Base-by-base conservation (phyloP, 2,888 invertebrate species). In the Myopa tessellatipennis region DNA sequence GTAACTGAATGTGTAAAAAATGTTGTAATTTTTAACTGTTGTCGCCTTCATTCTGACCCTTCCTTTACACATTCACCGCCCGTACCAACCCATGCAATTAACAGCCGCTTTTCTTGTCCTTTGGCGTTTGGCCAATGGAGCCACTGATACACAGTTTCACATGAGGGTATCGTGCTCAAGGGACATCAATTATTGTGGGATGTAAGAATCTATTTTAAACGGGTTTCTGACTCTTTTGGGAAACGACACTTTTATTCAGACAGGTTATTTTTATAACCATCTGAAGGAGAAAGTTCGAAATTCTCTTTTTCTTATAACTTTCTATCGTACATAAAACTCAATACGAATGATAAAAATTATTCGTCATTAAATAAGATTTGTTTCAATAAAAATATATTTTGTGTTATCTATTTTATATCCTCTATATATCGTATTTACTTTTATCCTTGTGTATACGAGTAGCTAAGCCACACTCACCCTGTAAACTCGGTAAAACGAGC, bases 21-120 rank as follows among this genome's bases (percentile, higher is more conserved):
- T 34, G 65, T 65, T 74, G 73, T 45, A 10, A 63, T 4, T 63
- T 73, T 63, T 40, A 63, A 63, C 45, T 63, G 63, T 34, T 52
- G 45, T 74, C 63, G 18, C 36, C 63, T 34, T 36, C 74, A n/a
- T 65, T 65, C 52, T n/a, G 50, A 74, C 50, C 65, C 14, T n/a
- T 14, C 55, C 16, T 12, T n/a, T 55, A 5, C 55, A 55, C 26
- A 10, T 55, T 55, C 14, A n/a, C 4, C 2, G 16, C n/a, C 55
- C n/a, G 5, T 55, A 4, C 5, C 5, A 1, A 12, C 5, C 55
- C 55, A 55, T 55, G 16, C 55, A 55, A 55, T 55, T 55, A 55
- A n/a, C 14, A 12, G 1, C 14, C 14, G 55, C n/a, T 55, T 55
- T 14, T 55, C 4, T n/a, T 55, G 55, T 3, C 16, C n/a, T 55